phyloP scores from a whole-genome alignment of 30 jellyfish, hydroid and myxozoan species.

The Rhopilema esculentum region DNA sequence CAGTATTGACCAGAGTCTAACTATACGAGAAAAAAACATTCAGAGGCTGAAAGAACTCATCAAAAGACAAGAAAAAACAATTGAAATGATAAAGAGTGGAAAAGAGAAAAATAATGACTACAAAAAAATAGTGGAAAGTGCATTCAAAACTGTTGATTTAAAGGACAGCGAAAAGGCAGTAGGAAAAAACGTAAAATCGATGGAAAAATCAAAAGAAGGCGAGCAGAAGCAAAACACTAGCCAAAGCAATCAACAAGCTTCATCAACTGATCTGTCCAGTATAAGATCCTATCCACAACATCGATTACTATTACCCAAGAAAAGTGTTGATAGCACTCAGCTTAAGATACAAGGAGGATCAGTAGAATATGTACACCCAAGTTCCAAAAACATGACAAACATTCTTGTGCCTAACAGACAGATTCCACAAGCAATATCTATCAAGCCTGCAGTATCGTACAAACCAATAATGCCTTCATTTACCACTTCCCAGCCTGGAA shows the following conservation, averaged over 20 bases:
- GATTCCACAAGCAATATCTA: neutral
- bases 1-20: neutral
- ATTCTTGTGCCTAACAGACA: neutral
- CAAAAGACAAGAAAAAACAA: slow-evolving; percentile 20
- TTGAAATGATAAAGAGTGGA: slow-evolving; percentile 3
- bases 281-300: neutral
- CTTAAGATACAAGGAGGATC: neutral
- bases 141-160: neutral
- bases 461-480: neutral
- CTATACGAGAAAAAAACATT: slow-evolving; percentile 13
- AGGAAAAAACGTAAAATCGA: neutral
- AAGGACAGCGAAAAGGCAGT: neutral
- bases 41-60: slow-evolving; percentile 27
- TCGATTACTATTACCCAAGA: neutral
- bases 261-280: neutral
- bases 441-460: neutral
- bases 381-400: neutral
- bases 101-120: slow-evolving; percentile 1
- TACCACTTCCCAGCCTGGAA: neutral
- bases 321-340: neutral
- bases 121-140: neutral
- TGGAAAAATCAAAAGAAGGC: neutral
- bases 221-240: neutral
- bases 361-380: neutral
- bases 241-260: neutral